Conservation (phyloP, 2,113 vertebrate genomes). For the Entelurus aequoreus region DNA sequence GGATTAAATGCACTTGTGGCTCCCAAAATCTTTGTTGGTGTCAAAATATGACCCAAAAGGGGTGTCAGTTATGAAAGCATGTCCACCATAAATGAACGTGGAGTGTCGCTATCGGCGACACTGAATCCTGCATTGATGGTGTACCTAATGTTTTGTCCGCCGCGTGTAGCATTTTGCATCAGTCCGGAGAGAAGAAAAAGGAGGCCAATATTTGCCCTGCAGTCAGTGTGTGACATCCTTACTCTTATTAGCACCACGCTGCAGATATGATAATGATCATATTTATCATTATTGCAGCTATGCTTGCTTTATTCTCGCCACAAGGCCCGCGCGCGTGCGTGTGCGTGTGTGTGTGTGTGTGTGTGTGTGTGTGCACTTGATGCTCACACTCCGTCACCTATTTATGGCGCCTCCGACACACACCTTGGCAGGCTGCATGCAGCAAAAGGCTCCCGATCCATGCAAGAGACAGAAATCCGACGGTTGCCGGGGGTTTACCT, state of each 20-base stretch:
- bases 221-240: conserved; percentile 11
- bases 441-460: conserved; percentile 21
- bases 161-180: not conserved
- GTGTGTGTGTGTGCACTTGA: conserved; percentile 41
- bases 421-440: conserved; percentile 63
- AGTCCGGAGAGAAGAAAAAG: conserved; percentile 5
- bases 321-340: conserved; percentile 18
- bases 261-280: no score
- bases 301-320: conserved; percentile 2
- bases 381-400: conserved; percentile 61
- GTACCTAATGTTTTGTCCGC: no score
- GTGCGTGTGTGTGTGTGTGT: no score
- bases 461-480: conserved; percentile 21
- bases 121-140: no score
- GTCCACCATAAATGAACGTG: no score
- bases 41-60: no score
- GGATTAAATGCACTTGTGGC: no score
- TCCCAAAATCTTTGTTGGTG: no score
- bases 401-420: conserved; percentile 58
- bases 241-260: conserved; percentile 7
- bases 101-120: no score
- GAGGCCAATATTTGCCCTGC: conserved; percentile 25
- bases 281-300: conserved; percentile 17
- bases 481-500: conserved; percentile 77
- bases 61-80: no score